Evolutionary conservation across 2,888 invertebrate species (phyloP).

Genomic region (Tyria jacobaeae): DNA sequence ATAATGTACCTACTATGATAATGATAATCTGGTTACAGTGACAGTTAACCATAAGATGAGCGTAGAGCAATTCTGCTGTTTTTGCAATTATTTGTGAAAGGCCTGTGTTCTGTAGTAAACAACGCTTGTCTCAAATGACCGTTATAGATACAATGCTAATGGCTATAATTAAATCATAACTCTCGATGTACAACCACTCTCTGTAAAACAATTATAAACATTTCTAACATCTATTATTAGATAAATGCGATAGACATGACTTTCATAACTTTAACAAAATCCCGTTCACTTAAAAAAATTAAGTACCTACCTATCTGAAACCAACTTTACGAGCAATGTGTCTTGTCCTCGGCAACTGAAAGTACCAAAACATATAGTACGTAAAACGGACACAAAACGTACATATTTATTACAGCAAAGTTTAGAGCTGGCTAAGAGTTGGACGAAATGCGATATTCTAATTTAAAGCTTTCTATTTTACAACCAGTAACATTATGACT

Average conservation of each 20-base stretch:
- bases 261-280: conserved; percentile 4
- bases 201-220: too few species aligned
- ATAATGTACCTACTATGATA: too few species aligned
- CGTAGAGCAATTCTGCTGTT: neutral
- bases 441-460: conserved; percentile 9
- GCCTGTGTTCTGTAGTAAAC: too few species aligned
- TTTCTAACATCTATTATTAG: too few species aligned
- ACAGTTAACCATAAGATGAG: too few species aligned
- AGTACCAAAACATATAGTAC: conserved; percentile 12
- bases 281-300: conserved; percentile 1
- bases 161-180: too few species aligned
- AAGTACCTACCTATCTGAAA: conserved; percentile 2
- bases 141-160: too few species aligned
- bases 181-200: too few species aligned
- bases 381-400: conserved; percentile 5
- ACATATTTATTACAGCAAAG: conserved; percentile 17
- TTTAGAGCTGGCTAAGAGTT: conserved; percentile 2
- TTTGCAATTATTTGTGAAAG: neutral
- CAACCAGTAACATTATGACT: neutral
- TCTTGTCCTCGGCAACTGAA: conserved; percentile 8
- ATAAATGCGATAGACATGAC: neutral
- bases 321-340: conserved; percentile 16
- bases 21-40: too few species aligned
- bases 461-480: conserved; percentile 13
- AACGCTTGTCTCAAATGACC: too few species aligned